Evolutionary conservation across 1,140 invertebrate genomes (phyloP).

Genomic region (Musca vetustissima): DNA sequence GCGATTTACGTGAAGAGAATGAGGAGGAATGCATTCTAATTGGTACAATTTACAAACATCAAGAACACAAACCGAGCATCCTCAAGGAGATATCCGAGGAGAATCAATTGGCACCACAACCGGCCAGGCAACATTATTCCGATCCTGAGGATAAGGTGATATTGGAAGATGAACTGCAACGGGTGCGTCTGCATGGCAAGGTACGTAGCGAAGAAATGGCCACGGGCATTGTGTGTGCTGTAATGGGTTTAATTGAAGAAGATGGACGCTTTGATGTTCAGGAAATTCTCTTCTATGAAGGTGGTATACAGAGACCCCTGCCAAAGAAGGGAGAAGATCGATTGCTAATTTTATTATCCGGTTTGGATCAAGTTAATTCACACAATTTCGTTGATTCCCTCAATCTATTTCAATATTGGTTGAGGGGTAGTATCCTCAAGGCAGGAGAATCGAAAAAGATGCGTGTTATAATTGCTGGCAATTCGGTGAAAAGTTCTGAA

Average conservation of each 20-base stretch:
- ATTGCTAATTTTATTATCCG: conserved; percentile 77
- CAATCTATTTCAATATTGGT: conserved; percentile 77
- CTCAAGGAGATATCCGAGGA: conserved; percentile 89
- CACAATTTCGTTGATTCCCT: conserved; percentile 57
- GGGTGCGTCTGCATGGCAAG: conserved; percentile 75
- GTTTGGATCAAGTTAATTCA: conserved; percentile 71
- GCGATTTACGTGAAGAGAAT: conserved; percentile 68
- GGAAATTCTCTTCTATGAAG: conserved; percentile 72
- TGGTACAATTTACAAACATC: conserved; percentile 91
- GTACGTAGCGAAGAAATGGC: conserved; percentile 64
- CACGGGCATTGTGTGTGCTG: conserved; percentile 77
- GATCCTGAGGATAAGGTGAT: conserved; percentile 80
- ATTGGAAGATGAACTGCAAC: conserved; percentile 89
- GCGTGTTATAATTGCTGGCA: conserved; percentile 45
- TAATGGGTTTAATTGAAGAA: conserved; percentile 69
- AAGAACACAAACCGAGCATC: conserved; percentile 87
- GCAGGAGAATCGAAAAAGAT: conserved; percentile 27
- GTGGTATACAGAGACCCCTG: conserved; percentile 61
- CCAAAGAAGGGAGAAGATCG: conserved; percentile 56
- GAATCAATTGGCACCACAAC: conserved; percentile 77
- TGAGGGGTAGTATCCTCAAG: conserved; percentile 66
- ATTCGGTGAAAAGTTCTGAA: conserved; percentile 47
- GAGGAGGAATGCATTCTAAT: conserved; percentile 75
- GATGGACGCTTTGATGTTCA: conserved; percentile 74
- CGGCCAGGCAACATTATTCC: conserved; percentile 65